These are phyloP conservation scores for Hydractinia echinata DNA, from an alignment of 30 jellyfish, hydroid and myxozoan genomes.

Conservation along the genomic window DNA sequence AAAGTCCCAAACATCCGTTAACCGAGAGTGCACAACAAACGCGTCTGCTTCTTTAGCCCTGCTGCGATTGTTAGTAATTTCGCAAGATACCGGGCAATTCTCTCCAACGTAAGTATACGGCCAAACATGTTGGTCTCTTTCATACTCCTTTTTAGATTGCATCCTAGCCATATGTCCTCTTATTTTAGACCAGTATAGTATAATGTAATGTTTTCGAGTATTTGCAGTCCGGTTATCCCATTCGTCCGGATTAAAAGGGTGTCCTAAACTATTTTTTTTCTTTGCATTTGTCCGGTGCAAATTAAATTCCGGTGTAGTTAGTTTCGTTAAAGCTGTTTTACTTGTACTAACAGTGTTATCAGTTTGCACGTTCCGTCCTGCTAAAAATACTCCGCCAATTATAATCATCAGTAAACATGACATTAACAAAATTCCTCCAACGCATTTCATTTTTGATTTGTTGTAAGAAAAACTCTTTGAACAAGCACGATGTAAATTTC, in stretches of 20 bases:
- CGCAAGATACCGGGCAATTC: conserved; percentile 89
- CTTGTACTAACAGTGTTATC: background rate
- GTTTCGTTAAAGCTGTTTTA: background rate
- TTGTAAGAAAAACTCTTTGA: conserved; percentile 7
- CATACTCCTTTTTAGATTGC: conserved; percentile 78
- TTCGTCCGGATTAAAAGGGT: conserved; percentile 80
- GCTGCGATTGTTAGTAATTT: conserved; percentile 74
- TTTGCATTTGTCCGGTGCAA: background rate
- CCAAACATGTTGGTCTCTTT: conserved; percentile 84
- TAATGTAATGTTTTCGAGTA: conserved; percentile 49
- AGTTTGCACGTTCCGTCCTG: background rate
- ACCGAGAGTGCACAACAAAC: conserved; percentile 90
- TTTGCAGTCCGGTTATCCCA: conserved; percentile 82
- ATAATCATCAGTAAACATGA: background rate
- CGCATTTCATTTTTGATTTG: background rate
- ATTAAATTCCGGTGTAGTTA: background rate
- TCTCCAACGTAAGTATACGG: conserved; percentile 97
- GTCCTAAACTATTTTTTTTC: conserved; percentile 57
- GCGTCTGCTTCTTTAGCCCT: conserved; percentile 96
- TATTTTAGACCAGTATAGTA: conserved; percentile 90
- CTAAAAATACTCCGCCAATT: background rate
- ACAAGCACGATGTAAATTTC: background rate
- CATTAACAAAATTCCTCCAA: conserved; percentile 4
- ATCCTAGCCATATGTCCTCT: conserved; percentile 88
- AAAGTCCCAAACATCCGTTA: conserved; percentile 92